A percentile compares a stretch with the other conserved stretches of the same genome.
Evolutionary conservation across 2,797 vertebrate species (phyloP).

Genomic region (Notoglanidium macrostoma): DNA sequence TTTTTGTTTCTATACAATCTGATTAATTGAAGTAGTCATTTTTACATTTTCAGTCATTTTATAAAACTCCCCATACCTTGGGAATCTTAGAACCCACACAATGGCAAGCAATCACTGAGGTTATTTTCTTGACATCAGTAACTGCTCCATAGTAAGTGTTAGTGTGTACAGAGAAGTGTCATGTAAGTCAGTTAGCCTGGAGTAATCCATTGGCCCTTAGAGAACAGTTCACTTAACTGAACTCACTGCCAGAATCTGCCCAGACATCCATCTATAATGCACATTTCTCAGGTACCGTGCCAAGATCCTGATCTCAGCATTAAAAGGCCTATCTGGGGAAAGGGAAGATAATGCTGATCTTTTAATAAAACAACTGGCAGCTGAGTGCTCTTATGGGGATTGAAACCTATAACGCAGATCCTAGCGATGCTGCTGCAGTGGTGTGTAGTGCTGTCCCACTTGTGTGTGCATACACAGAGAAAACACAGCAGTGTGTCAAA

Average conservation of each 20-base stretch:
- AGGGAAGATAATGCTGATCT: constrained; percentile 43
- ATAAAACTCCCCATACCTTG: background rate
- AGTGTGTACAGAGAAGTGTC: background rate
- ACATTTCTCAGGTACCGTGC: constrained; percentile 31
- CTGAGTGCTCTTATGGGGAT: constrained; percentile 44
- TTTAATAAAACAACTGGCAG: constrained; percentile 46
- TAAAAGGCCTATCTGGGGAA: constrained; percentile 28
- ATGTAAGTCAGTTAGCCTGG: constrained; percentile 10
- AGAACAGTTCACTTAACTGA: constrained; percentile 37
- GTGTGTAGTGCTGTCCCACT: background rate
- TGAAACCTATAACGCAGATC: constrained; percentile 43
- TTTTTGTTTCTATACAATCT: background rate
- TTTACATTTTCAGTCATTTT: background rate
- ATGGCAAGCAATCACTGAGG: background rate
- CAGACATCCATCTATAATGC: constrained; percentile 42
- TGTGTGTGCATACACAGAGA: background rate
- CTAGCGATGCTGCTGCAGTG: constrained; percentile 6
- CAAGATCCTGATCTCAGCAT: constrained; percentile 53
- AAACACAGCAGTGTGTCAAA: background rate
- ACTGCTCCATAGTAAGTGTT: background rate
- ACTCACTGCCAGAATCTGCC: constrained; percentile 9
- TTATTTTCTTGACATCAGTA: background rate
- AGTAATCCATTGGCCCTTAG: constrained; percentile 29
- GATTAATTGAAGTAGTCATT: background rate
- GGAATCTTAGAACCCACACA: background rate